Base-by-base conservation (phyloP, 2,888 invertebrate species). In the Cheilosia vulpina region DNA sequence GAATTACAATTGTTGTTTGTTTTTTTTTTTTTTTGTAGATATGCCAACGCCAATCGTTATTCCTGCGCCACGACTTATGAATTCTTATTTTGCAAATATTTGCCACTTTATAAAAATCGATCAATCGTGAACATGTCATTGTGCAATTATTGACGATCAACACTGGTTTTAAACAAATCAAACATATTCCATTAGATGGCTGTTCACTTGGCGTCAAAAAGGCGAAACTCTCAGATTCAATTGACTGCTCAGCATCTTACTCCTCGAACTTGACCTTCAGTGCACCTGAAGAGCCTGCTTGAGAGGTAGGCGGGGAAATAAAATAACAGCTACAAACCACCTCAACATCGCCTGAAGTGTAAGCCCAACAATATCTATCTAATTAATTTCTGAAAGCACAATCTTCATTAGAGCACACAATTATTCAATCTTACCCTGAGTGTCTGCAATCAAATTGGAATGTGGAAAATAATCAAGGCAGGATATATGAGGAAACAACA, bases 341-440 rank as follows among this genome's bases (percentile, higher is more conserved):
- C 50, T 52, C 53, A 43, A 21, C 19, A 27, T 21, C 21, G 43
- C 41, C 43, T 53, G 34, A 69, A 68, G 68, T 77, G 68, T 24
- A 77, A 69, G 62, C 45, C 77, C 38, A 69, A 55, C 62, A 60
- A 69, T 77, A 47, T 55, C 21, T 62, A 52, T 55, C 69, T 69
- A 68, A 77, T 68, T 68, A 69, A 68, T 68, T 53, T 69, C 38
- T 21, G 17, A 77, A 77, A 62, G 43, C 47, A 15, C 34, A 60
- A 34, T 68, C 57, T 60, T 60, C 76, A 58, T 43, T 60, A 50
- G 55, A 73, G 63, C 58, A 50, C 50, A 38, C 47, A 71, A 60
- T 60, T 57, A 57, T 38, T 60, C 27, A 41, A 9, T 55, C 13
- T 45, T 73, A 50, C n/a, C 15, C 15, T 17, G 4, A 13, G 50